These are phyloP conservation scores for Zaprionus gabonicus DNA, from an alignment of 1,140 invertebrate genomes.

Conservation along the genomic window DNA sequence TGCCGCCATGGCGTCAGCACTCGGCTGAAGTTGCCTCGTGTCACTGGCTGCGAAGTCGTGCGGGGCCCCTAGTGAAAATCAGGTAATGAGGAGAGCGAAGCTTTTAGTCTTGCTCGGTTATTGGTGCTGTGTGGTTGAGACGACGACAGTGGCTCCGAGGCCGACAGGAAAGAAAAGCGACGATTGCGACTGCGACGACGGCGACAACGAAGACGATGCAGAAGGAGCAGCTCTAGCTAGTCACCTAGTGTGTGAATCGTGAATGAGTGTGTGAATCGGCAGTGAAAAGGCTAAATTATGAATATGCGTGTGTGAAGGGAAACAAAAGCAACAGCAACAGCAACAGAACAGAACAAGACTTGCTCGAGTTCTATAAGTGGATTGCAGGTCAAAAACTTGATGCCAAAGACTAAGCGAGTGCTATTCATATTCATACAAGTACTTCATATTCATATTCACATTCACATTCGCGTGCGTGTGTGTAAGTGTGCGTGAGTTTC, in stretches of 20 bases:
- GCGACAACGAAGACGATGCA: constrained; percentile 8
- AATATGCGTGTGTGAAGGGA: constrained; percentile 44
- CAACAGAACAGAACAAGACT: constrained; percentile 3
- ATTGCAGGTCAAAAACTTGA: constrained; percentile 17
- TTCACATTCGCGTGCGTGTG: not conserved
- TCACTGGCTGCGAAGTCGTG: constrained; percentile 1
- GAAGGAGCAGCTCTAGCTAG: not conserved
- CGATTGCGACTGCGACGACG: constrained; percentile 14
- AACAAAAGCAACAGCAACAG: constrained; percentile 11
- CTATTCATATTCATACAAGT: constrained; percentile 28
- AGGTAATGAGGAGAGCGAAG: constrained; percentile 81
- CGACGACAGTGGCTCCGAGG: constrained; percentile 55
- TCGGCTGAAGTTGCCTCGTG: constrained; percentile 11
- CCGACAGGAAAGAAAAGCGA: constrained; percentile 54
- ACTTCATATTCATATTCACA: constrained; percentile 28
- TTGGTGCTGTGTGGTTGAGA: constrained; percentile 81
- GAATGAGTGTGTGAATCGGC: constrained; percentile 33
- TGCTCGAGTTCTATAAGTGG: constrained; percentile 19
- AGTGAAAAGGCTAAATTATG: constrained; percentile 65
- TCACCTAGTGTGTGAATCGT: constrained; percentile 21
- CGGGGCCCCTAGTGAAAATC: constrained; percentile 67
- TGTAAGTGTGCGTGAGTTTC: not conserved
- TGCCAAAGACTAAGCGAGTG: constrained; percentile 22
- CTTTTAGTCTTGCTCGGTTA: constrained; percentile 82
- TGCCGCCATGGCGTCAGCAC: constrained; percentile 18